phyloP scores from a whole-genome alignment of 2,797 vertebrate genomes.

The Enteromius paludinosus region DNA sequence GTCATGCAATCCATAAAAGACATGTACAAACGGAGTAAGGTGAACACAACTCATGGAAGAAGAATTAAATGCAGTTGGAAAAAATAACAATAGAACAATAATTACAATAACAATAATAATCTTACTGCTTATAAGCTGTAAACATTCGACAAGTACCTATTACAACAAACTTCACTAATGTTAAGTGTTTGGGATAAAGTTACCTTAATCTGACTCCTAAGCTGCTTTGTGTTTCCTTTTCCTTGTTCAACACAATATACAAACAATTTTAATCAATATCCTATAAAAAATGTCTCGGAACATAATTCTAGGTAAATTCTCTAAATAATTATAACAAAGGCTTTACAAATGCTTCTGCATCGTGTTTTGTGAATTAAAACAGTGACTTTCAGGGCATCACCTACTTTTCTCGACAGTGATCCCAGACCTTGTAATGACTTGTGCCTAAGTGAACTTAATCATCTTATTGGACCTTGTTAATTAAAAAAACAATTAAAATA shows the following conservation, averaged over 20 bases:
- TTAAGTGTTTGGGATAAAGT: background rate
- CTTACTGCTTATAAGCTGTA: background rate
- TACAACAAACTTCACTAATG: background rate
- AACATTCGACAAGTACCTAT: background rate
- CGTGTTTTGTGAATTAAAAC: background rate
- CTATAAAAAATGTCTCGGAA: background rate
- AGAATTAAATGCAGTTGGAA: background rate
- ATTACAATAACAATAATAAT: background rate
- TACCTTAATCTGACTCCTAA: background rate
- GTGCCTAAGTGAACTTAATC: background rate
- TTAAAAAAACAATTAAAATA: background rate
- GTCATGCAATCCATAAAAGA: slow-evolving; percentile 66
- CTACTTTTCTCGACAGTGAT: slow-evolving; percentile 24
- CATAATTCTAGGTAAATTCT: background rate
- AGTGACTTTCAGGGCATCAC: background rate
- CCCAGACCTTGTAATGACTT: background rate
- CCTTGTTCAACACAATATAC: background rate
- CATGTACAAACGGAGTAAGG: slow-evolving; percentile 36
- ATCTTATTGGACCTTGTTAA: background rate
- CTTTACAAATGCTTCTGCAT: background rate
- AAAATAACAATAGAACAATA: background rate
- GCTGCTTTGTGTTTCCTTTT: background rate
- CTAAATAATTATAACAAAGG: background rate
- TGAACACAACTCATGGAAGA: background rate
- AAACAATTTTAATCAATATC: background rate